phyloP scores from a whole-genome alignment of 2,888 invertebrate genomes.

The Dynastes tityus region DNA sequence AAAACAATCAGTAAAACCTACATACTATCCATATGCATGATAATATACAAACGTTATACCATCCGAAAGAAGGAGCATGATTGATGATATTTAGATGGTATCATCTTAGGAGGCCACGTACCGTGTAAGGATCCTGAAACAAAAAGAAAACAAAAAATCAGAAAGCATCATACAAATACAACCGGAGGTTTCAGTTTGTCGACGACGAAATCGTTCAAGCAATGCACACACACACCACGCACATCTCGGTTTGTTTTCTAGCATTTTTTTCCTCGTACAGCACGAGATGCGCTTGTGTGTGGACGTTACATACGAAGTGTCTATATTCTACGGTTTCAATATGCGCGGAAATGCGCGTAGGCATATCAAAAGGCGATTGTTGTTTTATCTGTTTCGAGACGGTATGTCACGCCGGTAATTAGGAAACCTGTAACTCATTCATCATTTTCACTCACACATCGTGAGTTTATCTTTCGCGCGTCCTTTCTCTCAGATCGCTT shows the following conservation, averaged over 20 bases:
- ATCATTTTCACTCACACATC: slow-evolving; percentile 54
- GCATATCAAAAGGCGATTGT: slow-evolving; percentile 36
- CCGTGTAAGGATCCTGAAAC: slow-evolving; percentile 79
- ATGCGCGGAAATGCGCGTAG: not conserved
- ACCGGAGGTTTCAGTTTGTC: slow-evolving; percentile 15
- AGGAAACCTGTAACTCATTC: slow-evolving; percentile 52
- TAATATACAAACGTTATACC: slow-evolving; percentile 6
- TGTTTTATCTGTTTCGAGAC: slow-evolving; percentile 52
- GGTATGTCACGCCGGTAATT: slow-evolving; percentile 54
- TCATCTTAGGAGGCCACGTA: slow-evolving; percentile 67
- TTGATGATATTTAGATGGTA: slow-evolving; percentile 56
- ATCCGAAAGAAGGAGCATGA: slow-evolving; percentile 57
- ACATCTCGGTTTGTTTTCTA: not conserved
- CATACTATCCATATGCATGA: slow-evolving; percentile 2
- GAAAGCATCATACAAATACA: slow-evolving; percentile 53
- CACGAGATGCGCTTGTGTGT: not conserved
- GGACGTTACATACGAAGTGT: not conserved
- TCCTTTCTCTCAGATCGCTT: slow-evolving; percentile 4
- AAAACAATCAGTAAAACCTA: slow-evolving; percentile 3
- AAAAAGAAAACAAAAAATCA: slow-evolving; percentile 67
- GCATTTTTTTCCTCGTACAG: not conserved
- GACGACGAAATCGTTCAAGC: slow-evolving; percentile 5
- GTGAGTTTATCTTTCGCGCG: slow-evolving; percentile 27
- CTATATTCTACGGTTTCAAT: not conserved
- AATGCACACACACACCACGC: not conserved